Evolutionary conservation across 2,113 vertebrate species (phyloP).

Genomic region (Lepidothrix coronata): DNA sequence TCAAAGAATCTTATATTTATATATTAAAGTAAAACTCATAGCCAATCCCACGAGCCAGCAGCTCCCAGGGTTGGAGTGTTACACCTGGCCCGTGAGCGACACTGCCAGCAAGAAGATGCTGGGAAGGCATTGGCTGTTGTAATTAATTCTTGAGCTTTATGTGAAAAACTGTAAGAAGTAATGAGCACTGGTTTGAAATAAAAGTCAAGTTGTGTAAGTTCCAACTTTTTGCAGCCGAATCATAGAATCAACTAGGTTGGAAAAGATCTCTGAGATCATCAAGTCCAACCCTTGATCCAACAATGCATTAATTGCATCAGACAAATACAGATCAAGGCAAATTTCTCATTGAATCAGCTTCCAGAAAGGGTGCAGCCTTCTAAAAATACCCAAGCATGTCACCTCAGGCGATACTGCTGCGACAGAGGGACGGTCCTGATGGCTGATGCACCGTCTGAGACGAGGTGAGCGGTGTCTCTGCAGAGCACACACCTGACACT

Average conservation of each 20-base stretch:
- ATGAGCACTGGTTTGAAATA: background rate
- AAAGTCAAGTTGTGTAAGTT: background rate
- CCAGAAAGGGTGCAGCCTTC: background rate
- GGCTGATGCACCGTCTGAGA: background rate
- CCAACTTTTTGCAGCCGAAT: background rate
- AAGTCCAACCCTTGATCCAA: no score
- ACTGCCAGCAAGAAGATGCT: background rate
- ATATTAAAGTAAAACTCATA: no score
- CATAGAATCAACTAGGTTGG: no score
- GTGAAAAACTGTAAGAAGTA: background rate
- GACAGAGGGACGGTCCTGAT: background rate
- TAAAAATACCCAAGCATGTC: slow-evolving; percentile 16
- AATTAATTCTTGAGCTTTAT: background rate
- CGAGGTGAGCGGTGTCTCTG: background rate
- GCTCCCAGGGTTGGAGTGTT: no score
- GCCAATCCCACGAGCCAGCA: no score
- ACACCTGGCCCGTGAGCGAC: background rate
- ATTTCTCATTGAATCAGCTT: slow-evolving; percentile 19
- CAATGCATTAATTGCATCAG: background rate
- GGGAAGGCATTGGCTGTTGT: background rate
- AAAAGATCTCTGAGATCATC: no score
- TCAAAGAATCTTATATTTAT: no score
- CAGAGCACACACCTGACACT: background rate
- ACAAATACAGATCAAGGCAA: slow-evolving; percentile 27
- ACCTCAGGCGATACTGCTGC: background rate